A percentile compares a stretch with the other conserved stretches of the same genome.
Evolutionary conservation across 2,113 vertebrate species (phyloP).

Genomic region (Trematocara zebra): DNA sequence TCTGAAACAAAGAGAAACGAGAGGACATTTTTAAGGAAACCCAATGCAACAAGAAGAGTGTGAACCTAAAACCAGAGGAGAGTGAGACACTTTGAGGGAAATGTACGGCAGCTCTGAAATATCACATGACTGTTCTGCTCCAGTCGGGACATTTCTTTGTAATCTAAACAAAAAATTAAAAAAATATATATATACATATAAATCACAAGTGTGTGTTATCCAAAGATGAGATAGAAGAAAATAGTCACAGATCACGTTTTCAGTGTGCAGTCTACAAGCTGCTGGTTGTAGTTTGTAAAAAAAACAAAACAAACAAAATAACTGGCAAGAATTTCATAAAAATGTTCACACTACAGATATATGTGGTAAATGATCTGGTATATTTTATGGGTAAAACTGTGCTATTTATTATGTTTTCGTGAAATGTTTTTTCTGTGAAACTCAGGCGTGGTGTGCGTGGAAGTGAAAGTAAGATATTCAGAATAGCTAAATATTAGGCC

Average conservation of each 20-base stretch:
- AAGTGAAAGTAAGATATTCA: not conserved
- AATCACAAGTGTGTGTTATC: conserved; percentile 16
- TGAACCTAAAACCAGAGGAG: not conserved
- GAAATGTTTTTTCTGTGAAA: not conserved
- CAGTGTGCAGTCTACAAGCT: not conserved
- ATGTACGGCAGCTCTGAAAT: conserved; percentile 35
- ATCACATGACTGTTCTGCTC: conserved; percentile 5
- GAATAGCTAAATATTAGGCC: not conserved
- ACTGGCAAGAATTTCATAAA: not conserved
- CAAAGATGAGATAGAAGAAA: conserved; percentile 23
- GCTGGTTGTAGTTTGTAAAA: not conserved
- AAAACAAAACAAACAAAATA: not conserved
- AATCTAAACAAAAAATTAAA: not conserved
- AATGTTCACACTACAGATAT: not conserved
- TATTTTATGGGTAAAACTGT: conserved; percentile 12
- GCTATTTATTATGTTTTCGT: not conserved
- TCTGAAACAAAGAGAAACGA: not conserved
- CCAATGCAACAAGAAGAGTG: not conserved
- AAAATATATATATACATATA: not conserved
- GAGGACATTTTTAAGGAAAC: not conserved
- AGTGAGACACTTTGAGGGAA: not conserved
- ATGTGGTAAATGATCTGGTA: conserved; percentile 8
- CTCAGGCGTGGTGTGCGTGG: not conserved
- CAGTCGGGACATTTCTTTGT: not conserved
- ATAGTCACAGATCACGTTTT: not conserved